phyloP scores from a whole-genome alignment of 2,797 vertebrate species.

The Gallinago nigripennis region DNA sequence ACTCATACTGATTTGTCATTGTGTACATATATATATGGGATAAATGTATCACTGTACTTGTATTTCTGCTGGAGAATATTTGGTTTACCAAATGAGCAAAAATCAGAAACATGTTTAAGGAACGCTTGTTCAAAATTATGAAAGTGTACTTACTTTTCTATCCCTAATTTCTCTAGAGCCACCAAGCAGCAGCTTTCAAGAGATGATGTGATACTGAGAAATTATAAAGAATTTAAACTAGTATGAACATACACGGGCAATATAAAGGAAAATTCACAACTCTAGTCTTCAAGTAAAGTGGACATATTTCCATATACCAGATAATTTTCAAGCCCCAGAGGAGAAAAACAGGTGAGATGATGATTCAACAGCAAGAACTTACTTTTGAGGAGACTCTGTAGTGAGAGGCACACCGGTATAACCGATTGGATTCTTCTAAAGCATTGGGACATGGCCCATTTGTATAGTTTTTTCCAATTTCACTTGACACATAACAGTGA shows the following conservation, averaged over 20 bases:
- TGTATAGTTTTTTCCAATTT: constrained; percentile 72
- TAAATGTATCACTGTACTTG: background rate
- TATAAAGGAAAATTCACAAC: background rate
- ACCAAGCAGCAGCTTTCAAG: background rate
- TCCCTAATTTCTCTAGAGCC: background rate
- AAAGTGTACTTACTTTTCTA: background rate
- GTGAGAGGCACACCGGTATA: constrained; percentile 90
- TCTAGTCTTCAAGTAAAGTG: background rate
- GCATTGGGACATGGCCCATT: constrained; percentile 85
- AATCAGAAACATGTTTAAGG: background rate
- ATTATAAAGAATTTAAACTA: background rate
- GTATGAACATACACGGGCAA: background rate
- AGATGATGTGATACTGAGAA: background rate
- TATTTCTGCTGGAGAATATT: background rate
- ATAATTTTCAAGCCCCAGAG: background rate
- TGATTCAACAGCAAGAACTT: constrained; percentile 6
- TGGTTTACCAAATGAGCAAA: background rate
- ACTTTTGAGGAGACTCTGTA: constrained; percentile 87
- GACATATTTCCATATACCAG: background rate
- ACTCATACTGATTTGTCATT: background rate
- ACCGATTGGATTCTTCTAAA: constrained; percentile 85
- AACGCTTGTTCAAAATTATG: background rate
- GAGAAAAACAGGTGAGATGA: background rate
- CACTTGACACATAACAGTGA: constrained; percentile 73
- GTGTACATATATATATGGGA: background rate